phyloP scores from a whole-genome alignment of 2,888 invertebrate species.

The Lysandra coridon region DNA sequence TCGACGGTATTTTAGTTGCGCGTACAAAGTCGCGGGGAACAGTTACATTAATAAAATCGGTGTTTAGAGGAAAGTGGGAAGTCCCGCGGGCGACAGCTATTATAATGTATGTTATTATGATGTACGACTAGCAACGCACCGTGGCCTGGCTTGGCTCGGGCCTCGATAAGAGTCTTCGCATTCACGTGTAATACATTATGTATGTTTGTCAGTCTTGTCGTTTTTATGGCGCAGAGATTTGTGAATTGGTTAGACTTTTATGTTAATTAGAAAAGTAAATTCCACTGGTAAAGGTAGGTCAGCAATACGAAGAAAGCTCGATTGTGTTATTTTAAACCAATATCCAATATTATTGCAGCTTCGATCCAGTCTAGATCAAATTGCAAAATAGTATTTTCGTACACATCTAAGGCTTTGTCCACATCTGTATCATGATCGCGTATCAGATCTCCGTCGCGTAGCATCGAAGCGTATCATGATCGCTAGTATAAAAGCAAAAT shows the following conservation, averaged over 20 bases:
- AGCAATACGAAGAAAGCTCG: background rate
- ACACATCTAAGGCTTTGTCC: too few species aligned
- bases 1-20: background rate
- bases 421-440: too few species aligned
- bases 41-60: background rate
- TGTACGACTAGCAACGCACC: constrained; percentile 1
- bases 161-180: background rate
- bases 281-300: background rate
- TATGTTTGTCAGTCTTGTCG: constrained; percentile 5
- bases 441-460: too few species aligned
- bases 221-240: constrained; percentile 10
- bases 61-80: background rate
- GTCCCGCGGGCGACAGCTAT: constrained; percentile 15
- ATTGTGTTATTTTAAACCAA: background rate
- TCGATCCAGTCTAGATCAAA: too few species aligned
- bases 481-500: too few species aligned
- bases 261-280: background rate
- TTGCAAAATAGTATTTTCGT: too few species aligned
- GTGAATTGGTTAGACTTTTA: background rate
- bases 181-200: constrained; percentile 8
- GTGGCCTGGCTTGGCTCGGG: background rate
- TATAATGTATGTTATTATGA: background rate
- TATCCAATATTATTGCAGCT: too few species aligned
- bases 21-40: background rate
- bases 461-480: too few species aligned